A percentile compares a stretch with the other conserved stretches of the same genome.
Conservation (phyloP, 2,888 invertebrate species). For the Sabatieria punctata region DNA sequence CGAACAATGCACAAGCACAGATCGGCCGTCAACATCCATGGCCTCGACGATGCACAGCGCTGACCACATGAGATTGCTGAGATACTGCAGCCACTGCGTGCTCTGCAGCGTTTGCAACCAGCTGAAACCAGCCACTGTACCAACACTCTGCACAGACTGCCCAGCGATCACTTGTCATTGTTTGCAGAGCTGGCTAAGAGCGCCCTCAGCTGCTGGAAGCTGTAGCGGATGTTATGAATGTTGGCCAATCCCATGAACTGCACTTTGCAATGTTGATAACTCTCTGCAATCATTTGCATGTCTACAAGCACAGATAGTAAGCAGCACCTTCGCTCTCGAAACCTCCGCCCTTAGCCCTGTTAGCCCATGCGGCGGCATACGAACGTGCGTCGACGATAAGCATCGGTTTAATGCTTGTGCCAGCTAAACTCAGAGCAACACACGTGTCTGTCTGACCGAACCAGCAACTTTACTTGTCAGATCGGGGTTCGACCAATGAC, state of each 20-base stretch:
- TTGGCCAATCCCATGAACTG: constrained; percentile 94
- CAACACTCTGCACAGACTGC: not conserved
- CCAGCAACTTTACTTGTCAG: not conserved
- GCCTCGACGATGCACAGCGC: constrained; percentile 54
- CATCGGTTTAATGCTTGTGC: constrained; percentile 45
- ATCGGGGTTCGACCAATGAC: not conserved
- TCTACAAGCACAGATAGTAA: constrained; percentile 7
- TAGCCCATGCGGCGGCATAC: constrained; percentile 86
- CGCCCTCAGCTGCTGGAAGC: constrained; percentile 67
- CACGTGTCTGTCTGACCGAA: too few species aligned
- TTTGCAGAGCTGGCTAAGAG: constrained; percentile 16
- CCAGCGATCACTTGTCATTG: not conserved
- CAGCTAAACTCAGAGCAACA: constrained; percentile 46
- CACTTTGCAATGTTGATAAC: constrained; percentile 83
- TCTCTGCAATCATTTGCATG: constrained; percentile 43
- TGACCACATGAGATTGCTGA: constrained; percentile 63
- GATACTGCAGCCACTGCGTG: constrained; percentile 76
- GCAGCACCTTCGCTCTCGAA: constrained; percentile 59
- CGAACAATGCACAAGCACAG: constrained; percentile 89
- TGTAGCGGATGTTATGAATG: constrained; percentile 82
- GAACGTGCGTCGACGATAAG: constrained; percentile 86
- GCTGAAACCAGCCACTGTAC: constrained; percentile 38
- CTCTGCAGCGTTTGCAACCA: constrained; percentile 74
- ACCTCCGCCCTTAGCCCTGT: constrained; percentile 87
- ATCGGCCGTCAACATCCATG: constrained; percentile 53